These are phyloP conservation scores for Lepidonotus clava DNA, from an alignment of 2,888 invertebrate species.

Conservation along the genomic window DNA sequence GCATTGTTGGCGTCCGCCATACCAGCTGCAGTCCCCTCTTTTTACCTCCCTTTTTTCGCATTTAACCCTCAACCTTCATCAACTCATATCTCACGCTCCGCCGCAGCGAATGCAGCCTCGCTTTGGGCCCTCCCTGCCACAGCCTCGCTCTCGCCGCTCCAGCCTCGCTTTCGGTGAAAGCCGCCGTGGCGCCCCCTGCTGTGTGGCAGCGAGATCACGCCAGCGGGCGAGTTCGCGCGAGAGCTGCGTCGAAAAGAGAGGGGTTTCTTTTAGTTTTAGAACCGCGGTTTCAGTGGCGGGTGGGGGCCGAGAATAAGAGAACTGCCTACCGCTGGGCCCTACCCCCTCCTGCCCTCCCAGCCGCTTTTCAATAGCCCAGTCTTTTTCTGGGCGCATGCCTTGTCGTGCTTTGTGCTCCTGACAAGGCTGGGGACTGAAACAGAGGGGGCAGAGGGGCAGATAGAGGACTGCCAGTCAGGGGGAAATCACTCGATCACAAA, in stretches of 20 bases:
- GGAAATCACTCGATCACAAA: slow-evolving; percentile 32
- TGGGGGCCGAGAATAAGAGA: background rate
- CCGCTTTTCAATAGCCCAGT: no score
- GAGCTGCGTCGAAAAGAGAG: background rate
- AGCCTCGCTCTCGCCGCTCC: background rate
- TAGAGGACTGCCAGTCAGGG: background rate
- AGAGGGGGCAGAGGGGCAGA: background rate
- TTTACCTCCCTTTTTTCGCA: slow-evolving; percentile 13
- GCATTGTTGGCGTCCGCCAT: background rate
- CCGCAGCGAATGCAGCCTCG: background rate
- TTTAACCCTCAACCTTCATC: background rate
- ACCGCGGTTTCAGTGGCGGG: background rate
- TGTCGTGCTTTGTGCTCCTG: no score
- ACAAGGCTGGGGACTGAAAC: no score
- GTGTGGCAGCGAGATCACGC: slow-evolving; percentile 37
- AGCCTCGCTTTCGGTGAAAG: background rate
- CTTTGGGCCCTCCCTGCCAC: background rate
- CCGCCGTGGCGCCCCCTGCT: background rate
- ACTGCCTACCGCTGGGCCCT: background rate
- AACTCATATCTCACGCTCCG: slow-evolving; percentile 43
- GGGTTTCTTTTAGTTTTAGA: background rate
- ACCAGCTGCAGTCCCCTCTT: slow-evolving; percentile 35
- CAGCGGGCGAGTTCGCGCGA: slow-evolving; percentile 37
- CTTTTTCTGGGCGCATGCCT: no score
- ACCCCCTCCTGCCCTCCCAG: background rate